A percentile compares a stretch with the other conserved stretches of the same genome.
phyloP scores from a whole-genome alignment of 2,113 vertebrate genomes.

The Egretta garzetta region DNA sequence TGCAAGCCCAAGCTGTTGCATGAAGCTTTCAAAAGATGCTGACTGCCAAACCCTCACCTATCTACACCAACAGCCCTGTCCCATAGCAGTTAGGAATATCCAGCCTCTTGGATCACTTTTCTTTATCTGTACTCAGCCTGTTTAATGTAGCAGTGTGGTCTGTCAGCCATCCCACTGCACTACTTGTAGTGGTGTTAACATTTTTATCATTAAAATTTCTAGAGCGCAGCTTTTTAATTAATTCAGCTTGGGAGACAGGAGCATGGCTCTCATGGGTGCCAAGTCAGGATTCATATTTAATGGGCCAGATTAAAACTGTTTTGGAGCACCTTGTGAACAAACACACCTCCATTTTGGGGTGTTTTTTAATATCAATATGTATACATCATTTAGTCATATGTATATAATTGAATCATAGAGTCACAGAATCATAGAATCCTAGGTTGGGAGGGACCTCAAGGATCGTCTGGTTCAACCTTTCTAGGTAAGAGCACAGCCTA shows the following conservation, averaged over 20 bases:
- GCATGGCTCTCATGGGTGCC: no score
- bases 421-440: neutral
- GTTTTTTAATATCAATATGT: neutral
- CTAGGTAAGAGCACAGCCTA: no score
- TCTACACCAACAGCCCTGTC: neutral
- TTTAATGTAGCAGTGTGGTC: neutral
- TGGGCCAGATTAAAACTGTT: neutral
- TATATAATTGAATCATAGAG: neutral
- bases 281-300: neutral
- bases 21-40: neutral
- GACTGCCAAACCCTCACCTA: neutral
- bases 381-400: neutral
- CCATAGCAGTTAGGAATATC: neutral
- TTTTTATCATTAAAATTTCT: neutral
- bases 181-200: neutral
- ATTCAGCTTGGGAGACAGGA: neutral
- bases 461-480: no score
- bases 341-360: neutral
- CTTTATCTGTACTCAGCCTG: neutral
- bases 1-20: neutral
- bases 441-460: no score
- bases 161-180: neutral
- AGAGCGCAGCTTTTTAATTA: neutral
- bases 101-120: neutral
- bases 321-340: neutral